Evolutionary conservation across 2,888 invertebrate genomes (phyloP), one percentile per base, ranked within the genome.

Genomic region (Calameuta idolon): DNA sequence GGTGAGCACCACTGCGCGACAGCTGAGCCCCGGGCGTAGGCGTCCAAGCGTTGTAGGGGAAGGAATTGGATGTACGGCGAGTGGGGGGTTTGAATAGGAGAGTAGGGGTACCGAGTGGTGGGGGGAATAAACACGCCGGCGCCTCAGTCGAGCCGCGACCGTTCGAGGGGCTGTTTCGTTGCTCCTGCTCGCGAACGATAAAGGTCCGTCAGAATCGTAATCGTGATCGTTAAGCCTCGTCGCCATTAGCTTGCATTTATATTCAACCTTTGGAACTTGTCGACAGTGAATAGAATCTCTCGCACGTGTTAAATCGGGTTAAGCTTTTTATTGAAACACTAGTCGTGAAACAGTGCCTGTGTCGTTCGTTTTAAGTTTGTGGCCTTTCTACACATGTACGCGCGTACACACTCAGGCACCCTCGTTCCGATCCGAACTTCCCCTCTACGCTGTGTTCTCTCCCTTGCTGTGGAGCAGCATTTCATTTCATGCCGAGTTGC

Each of bases 61-160:
- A 71, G 37, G 1, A 1, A 23, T 12, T 33, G 33, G 55, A 55
- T 55, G 33, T 77, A 69, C 78, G 73, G 73, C 12, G 73, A 40
- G 82, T 74, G 81, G 80, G 81, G 75, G 81, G 74, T 31, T 75
- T 33, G 77, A 34, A 69, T 75, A 79, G n/a, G 73, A 74, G 79
- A 73, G 69, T 71, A 35, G 35, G 31, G 77, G 78, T 69, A 75
- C 69, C 76, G 74, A 74, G 78, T 40, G 79, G 86, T 80, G 83
- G 85, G 87, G 85, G 84, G 81, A 82, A 82, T 87, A 88, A 89
- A 87, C 90, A 90, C 90, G 90, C 90, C 90, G 90, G 90, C 90
- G 90, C 90, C 85, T 87, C 89, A 90, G 90, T 90, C 81, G 82
- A 84, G 83, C 85, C 87, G 89, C 88, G 89, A 86, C 86, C 80